phyloP scores from a whole-genome alignment of 1,140 invertebrate genomes.

The Cepaea nemoralis region DNA sequence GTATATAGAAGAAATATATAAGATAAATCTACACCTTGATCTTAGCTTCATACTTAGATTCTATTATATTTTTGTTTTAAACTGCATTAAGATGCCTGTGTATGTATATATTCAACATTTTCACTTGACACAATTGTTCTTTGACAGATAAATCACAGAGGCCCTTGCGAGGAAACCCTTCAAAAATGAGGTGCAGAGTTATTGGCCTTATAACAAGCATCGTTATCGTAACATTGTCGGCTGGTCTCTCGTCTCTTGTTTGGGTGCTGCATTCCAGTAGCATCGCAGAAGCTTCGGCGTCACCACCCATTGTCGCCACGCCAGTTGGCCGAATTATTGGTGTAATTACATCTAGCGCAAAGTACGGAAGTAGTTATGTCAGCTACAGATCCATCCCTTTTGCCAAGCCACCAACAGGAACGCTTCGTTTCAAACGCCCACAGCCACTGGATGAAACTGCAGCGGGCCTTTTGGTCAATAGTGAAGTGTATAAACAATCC shows the following conservation, averaged over 20 bases:
- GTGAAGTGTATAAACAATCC: not conserved
- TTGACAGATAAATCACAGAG: no score
- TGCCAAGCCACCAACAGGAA: conserved; percentile 23
- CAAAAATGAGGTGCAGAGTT: conserved; percentile 6
- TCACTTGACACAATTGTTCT: no score
- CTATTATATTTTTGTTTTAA: no score
- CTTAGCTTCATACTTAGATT: no score
- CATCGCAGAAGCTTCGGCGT: not conserved
- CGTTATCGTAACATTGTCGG: not conserved
- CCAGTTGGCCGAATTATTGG: conserved; percentile 17
- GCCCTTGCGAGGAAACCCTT: no score
- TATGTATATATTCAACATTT: no score
- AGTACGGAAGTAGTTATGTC: not conserved
- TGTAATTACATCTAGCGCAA: not conserved
- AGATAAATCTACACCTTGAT: no score
- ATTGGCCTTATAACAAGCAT: not conserved
- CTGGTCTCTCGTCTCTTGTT: not conserved
- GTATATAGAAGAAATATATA: no score
- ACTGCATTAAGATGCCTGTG: no score
- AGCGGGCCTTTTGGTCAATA: not conserved
- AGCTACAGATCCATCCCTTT: conserved; percentile 23
- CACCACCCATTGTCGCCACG: conserved; percentile 19
- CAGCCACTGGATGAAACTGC: not conserved
- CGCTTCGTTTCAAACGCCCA: conserved; percentile 13
- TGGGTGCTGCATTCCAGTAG: not conserved